Base-by-base conservation (phyloP, 2,888 invertebrate genomes). In the Junonia oenone region DNA sequence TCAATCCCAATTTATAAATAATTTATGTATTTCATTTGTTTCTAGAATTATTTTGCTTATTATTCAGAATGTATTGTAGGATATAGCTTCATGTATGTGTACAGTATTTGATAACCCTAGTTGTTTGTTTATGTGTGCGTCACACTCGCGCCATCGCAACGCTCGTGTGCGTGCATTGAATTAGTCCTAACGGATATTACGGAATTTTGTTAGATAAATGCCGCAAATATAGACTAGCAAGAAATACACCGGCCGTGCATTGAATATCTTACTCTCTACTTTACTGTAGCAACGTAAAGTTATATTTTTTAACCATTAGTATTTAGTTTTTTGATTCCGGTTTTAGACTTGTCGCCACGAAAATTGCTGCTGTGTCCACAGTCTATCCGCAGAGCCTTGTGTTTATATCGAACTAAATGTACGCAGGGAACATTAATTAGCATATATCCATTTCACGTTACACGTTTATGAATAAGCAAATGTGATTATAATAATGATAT, bases 181-280 rank as follows among this genome's bases (percentile, higher is more conserved):
- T 84, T 83, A 83, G 73, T 85, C 75, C 76, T 85, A 88, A 84
- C 89, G 89, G 89, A 89, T 85, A 86, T 89, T 86, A 88, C 86
- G 79, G 88, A 87, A 87, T 82, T 65, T 80, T 66, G 72, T 79
- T 71, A 76, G 76, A 81, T 83, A 84, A 82, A 80, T 84, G 68
- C 75, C 73, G 73, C 66, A 71, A 78, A 81, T 74, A 74, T 64
- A 76, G 71, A 67, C 67, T 66, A 67, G 69, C 67, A 51, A 56
- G 56, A 59, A 57, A 37, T 55, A 45, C 45, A 40, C 27, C 13
- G 13, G 17, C 26, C 13, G 38, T 46, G 14, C 35, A 31, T 45
- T 43, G 38, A 45, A 49, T 29, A 52, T 37, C 27, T 35, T 11
- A 45, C 15, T 27, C 26, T 49, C 43, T 6, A 26, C 22, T 43